Conservation (phyloP, 2,888 invertebrate species). For the Julus scanicus region DNA sequence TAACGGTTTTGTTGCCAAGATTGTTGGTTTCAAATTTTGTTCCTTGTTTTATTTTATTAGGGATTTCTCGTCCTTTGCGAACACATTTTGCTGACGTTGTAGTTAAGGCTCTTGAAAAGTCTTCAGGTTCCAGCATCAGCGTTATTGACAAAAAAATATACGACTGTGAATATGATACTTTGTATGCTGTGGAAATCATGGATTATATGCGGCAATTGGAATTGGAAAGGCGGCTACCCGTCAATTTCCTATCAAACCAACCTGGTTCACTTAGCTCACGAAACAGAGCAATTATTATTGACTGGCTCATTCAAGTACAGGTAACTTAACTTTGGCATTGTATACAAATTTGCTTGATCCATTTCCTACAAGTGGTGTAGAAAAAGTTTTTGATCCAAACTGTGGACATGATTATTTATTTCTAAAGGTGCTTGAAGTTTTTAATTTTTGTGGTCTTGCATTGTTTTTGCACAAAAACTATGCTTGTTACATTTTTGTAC, state of each 20-base stretch:
- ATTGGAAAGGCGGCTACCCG: not conserved
- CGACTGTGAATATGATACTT: not conserved
- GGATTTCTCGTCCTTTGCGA: not conserved
- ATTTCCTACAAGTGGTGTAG: too few species aligned
- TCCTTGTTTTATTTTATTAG: not conserved
- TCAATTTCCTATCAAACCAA: not conserved
- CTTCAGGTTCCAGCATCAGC: not conserved
- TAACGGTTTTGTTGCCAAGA: too few species aligned
- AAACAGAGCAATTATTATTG: constrained; percentile 37
- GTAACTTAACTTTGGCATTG: not conserved
- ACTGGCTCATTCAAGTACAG: constrained; percentile 55
- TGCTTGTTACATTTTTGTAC: too few species aligned
- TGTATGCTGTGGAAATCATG: constrained; percentile 40
- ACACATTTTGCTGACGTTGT: not conserved
- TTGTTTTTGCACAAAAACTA: too few species aligned
- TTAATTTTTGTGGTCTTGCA: too few species aligned
- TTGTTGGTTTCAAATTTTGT: too few species aligned
- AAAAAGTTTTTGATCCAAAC: too few species aligned
- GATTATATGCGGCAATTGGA: constrained; percentile 46
- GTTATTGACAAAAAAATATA: not conserved
- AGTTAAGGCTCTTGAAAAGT: not conserved
- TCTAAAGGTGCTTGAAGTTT: too few species aligned
- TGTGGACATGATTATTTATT: too few species aligned
- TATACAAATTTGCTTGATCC: too few species aligned
- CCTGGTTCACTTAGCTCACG: not conserved